These are phyloP conservation scores for Nicator chloris DNA, from an alignment of 2,113 vertebrate genomes.

Conservation along the genomic window DNA sequence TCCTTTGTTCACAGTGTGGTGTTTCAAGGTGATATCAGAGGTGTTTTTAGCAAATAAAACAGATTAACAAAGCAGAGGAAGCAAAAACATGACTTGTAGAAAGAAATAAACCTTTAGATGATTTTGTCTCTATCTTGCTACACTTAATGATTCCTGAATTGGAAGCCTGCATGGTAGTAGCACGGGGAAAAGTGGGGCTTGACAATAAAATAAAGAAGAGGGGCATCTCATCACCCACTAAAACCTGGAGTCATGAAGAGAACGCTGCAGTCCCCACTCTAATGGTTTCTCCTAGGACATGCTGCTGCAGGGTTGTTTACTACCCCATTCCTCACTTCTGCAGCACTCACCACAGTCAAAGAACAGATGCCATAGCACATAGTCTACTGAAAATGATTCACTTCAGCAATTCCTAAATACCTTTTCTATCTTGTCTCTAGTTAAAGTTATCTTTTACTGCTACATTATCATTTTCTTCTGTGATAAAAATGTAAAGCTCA, in stretches of 20 bases:
- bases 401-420: background rate
- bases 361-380: background rate
- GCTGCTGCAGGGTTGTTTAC: background rate
- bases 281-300: background rate
- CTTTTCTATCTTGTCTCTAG: background rate
- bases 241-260: background rate
- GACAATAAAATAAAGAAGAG: background rate
- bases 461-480: background rate
- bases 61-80: background rate
- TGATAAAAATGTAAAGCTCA: background rate
- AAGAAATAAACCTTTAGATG: background rate
- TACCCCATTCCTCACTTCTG: background rate
- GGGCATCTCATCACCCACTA: background rate
- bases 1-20: background rate
- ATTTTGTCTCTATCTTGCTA: background rate
- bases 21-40: background rate
- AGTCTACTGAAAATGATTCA: background rate
- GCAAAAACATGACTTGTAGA: background rate
- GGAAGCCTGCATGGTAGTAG: background rate
- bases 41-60: background rate
- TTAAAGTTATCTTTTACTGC: background rate
- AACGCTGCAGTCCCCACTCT: background rate
- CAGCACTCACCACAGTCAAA: background rate
- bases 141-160: background rate
- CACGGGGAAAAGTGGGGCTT: background rate